phyloP scores from a whole-genome alignment of 2,113 vertebrate species.

The Grallaria varia region DNA sequence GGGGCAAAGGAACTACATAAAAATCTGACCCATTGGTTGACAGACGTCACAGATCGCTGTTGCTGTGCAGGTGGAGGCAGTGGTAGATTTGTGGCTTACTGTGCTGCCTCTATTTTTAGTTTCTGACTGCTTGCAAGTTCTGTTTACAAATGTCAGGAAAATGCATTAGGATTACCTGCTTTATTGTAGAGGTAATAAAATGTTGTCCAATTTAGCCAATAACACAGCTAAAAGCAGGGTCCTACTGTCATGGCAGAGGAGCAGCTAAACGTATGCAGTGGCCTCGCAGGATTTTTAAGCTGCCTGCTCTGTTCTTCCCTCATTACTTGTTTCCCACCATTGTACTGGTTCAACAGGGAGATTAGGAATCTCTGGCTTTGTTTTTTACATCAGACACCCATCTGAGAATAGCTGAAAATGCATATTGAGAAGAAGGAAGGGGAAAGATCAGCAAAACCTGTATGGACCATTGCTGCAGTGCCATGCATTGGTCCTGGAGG shows the following conservation, averaged over 20 bases:
- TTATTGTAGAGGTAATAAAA: constrained; percentile 41
- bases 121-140: constrained; percentile 17
- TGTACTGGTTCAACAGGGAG: background rate
- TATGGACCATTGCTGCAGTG: background rate
- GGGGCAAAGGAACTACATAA: background rate
- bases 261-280: background rate
- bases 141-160: constrained; percentile 26
- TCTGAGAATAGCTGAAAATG: background rate
- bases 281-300: background rate
- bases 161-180: constrained; percentile 46
- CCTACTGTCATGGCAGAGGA: background rate
- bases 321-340: background rate
- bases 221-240: background rate
- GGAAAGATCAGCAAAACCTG: background rate
- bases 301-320: background rate
- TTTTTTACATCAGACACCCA: background rate
- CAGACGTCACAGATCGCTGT: background rate
- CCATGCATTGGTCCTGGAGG: background rate
- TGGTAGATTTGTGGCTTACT: constrained; percentile 3
- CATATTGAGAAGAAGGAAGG: background rate
- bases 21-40: background rate
- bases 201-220: constrained; percentile 33
- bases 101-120: constrained; percentile 51
- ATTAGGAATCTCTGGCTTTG: background rate
- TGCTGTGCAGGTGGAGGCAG: background rate